These are phyloP conservation scores for Drosophila ustulata DNA, from an alignment of 2,888 invertebrate genomes.

Conservation along the genomic window DNA sequence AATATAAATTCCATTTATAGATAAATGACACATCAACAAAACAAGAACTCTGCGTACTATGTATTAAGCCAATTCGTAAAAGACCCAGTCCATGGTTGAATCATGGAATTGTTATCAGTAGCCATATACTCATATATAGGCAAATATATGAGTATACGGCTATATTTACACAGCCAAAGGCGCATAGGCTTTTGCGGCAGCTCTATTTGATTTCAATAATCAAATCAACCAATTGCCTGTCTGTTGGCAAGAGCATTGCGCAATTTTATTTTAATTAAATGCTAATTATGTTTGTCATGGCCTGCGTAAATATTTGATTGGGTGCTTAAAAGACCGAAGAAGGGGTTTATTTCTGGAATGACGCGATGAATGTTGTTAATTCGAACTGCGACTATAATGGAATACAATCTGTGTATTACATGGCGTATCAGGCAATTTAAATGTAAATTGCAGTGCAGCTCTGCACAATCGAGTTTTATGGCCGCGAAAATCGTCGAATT, in stretches of 20 bases:
- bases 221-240: conserved; percentile 71
- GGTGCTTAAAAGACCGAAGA: conserved; percentile 18
- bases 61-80: conserved; percentile 27
- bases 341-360: neutral
- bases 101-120: conserved; percentile 38
- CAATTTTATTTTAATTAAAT: conserved; percentile 79
- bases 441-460: conserved; percentile 69
- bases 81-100: conserved; percentile 16
- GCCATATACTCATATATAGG: neutral
- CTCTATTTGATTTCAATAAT: conserved; percentile 75
- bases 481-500: conserved; percentile 26
- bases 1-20: conserved; percentile 52
- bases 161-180: conserved; percentile 43
- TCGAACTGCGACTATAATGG: conserved; percentile 34
- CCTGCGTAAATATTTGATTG: conserved; percentile 65
- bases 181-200: conserved; percentile 53
- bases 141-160: conserved; percentile 2
- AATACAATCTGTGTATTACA: conserved; percentile 30
- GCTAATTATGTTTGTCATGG: conserved; percentile 75
- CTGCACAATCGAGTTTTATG: conserved; percentile 56
- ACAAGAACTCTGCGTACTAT: conserved; percentile 15
- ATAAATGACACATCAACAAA: conserved; percentile 39
- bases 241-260: conserved; percentile 58
- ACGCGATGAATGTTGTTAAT: conserved; percentile 39
- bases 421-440: conserved; percentile 61